Evolutionary conservation across 1,140 invertebrate genomes (phyloP).

Genomic region (Tachypleus tridentatus): DNA sequence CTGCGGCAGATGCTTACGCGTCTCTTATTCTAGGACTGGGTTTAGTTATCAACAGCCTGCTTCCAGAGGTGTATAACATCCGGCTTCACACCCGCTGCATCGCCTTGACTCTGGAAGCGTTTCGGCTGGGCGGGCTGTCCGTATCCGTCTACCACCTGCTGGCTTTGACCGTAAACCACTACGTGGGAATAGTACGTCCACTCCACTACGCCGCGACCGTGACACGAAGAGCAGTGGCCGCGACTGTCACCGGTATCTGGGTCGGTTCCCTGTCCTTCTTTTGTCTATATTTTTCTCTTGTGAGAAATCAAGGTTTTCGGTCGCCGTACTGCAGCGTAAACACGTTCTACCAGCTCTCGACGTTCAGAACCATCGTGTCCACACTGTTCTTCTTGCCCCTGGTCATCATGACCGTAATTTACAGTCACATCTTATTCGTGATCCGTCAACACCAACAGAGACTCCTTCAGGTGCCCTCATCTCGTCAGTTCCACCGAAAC

Average conservation of each 20-base stretch:
- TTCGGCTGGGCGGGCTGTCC: constrained; percentile 42
- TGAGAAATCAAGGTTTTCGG: constrained; percentile 38
- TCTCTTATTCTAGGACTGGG: constrained; percentile 40
- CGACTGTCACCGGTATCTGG: constrained; percentile 42
- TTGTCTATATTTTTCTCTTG: constrained; percentile 39
- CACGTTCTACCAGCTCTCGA: constrained; percentile 20
- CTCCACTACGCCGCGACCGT: constrained; percentile 41
- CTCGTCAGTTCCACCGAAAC: constrained; percentile 31
- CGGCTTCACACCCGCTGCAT: constrained; percentile 27
- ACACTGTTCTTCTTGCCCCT: constrained; percentile 37
- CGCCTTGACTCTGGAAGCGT: constrained; percentile 37
- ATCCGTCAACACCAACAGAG: constrained; percentile 41
- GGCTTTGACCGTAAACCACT: constrained; percentile 53
- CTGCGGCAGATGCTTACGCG: constrained; percentile 45
- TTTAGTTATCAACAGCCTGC: constrained; percentile 42
- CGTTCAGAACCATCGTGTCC: constrained; percentile 37
- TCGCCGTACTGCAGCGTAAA: constrained; percentile 12
- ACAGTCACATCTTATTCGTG: constrained; percentile 45
- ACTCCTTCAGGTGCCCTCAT: constrained; percentile 24
- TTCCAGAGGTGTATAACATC: constrained; percentile 29
- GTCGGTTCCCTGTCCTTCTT: constrained; percentile 39
- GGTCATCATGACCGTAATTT: constrained; percentile 44
- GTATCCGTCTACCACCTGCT: constrained; percentile 51
- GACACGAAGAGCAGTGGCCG: constrained; percentile 32
- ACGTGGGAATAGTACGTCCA: constrained; percentile 47